phyloP scores from a whole-genome alignment of 2,797 vertebrate genomes.

The Betta splendens region DNA sequence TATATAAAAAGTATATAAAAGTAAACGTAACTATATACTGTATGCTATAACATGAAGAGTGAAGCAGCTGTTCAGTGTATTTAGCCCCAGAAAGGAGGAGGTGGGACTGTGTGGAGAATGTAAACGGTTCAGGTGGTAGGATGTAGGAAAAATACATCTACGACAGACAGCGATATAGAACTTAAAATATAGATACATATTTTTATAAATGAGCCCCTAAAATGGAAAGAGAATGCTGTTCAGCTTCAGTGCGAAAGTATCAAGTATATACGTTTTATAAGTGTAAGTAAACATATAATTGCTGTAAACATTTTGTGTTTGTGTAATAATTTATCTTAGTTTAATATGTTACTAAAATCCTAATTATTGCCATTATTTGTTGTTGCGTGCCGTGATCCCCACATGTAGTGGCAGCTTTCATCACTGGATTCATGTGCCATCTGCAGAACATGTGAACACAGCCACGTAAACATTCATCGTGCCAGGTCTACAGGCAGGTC shows the following conservation, averaged over 20 bases:
- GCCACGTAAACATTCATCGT: too few relatives aligned
- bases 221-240: constrained; percentile 28
- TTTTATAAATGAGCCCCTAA: constrained; percentile 46
- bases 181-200: constrained; percentile 39
- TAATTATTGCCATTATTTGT: constrained; percentile 44
- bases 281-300: constrained; percentile 51
- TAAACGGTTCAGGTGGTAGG: constrained; percentile 26
- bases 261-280: constrained; percentile 63
- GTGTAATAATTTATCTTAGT: constrained; percentile 49
- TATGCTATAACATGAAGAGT: too few relatives aligned
- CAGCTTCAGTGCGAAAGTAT: constrained; percentile 26
- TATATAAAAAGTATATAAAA: too few relatives aligned
- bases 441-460: constrained; percentile 25
- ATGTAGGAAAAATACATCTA: constrained; percentile 40
- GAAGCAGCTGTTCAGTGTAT: not conserved
- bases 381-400: constrained; percentile 62
- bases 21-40: too few relatives aligned
- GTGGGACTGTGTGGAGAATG: not conserved
- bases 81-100: not conserved
- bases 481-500: constrained; percentile 11
- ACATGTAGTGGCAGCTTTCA: constrained; percentile 41
- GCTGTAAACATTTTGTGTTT: constrained; percentile 58
- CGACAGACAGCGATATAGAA: too few relatives aligned
- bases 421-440: constrained; percentile 21
- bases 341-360: constrained; percentile 34